Evolutionary conservation across 2,888 invertebrate genomes (phyloP), one percentile per base, ranked within the genome.

Genomic region (Drosophila neotestacea): DNA sequence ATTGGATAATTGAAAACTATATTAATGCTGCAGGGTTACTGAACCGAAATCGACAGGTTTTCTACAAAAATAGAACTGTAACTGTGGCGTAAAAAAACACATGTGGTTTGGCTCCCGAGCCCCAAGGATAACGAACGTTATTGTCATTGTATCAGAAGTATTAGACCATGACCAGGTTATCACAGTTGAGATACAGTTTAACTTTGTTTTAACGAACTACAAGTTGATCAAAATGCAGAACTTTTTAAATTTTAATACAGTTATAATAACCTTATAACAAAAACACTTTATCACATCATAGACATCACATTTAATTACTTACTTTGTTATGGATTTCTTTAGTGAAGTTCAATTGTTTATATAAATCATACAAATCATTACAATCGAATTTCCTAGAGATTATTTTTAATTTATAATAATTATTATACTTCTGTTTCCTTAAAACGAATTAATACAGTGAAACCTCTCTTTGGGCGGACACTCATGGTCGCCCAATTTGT

Each of bases 1-100:
- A 47, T 56, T 44, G 59, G 34, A 61, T 73, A 73, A 70, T 73
- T 73, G 74, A 51, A 71, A 67, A 56, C 63, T 63, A 56, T 39
- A 46, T 54, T 58, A 62, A 46, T 50, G 54, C 50, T 47, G 51
- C 42, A 30, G 68, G 62, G 55, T 34, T 10, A 51, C 51, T 50
- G 51, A 51, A 51, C 42, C 47, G 41, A 70, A 36, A 68, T 70
- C 46, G 28, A 55, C 60, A 46, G 30, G 58, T 50, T 65, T 16
- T 39, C 41, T 4, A 34, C 30, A 42, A 11, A 0, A 22, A 9
- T 10, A 22, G n/a, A 22, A 7, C n/a, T 9, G 50, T 28, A 9
- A 13, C 27, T 11, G 13, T 16, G 52, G 6, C 46, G 36, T 46
- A 38, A 46, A 38, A 56, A 46, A 47, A 47, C 58, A 47, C 58